phyloP scores from a whole-genome alignment of 2,113 vertebrate genomes.

The Oncorhynchus mykiss region DNA sequence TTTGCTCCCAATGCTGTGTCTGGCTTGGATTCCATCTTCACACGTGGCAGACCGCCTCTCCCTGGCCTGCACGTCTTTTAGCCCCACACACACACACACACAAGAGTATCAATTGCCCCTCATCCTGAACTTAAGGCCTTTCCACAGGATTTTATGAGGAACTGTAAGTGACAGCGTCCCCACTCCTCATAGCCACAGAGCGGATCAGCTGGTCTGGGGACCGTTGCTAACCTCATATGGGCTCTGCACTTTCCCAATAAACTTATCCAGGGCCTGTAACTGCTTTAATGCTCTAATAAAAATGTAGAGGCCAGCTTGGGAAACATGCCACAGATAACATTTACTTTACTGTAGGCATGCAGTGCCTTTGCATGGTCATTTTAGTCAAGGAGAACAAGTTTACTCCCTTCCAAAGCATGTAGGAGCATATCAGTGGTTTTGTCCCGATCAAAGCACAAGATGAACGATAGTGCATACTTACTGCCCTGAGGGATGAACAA shows the following conservation, averaged over 20 bases:
- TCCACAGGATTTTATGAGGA: constrained; percentile 49
- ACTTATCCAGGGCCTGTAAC: not conserved
- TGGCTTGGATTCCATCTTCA: constrained; percentile 27
- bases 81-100: constrained; percentile 34
- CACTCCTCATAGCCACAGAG: constrained; percentile 40
- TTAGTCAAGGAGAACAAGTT: constrained; percentile 62
- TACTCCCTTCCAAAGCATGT: constrained; percentile 55
- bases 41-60: constrained; percentile 37
- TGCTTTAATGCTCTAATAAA: constrained; percentile 52
- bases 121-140: constrained; percentile 48
- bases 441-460: constrained; percentile 63
- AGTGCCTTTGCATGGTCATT: constrained; percentile 54
- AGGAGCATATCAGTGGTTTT: constrained; percentile 48
- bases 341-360: constrained; percentile 53
- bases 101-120: constrained; percentile 64
- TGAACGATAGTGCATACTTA: constrained; percentile 50
- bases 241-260: not conserved
- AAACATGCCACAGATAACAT: constrained; percentile 63
- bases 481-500: constrained; percentile 20
- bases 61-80: constrained; percentile 12
- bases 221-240: not conserved
- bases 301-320: constrained; percentile 46
- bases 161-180: constrained; percentile 56
- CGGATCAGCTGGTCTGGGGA: constrained; percentile 15
- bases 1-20: constrained; percentile 28